Conservation (phyloP, 2,113 vertebrate genomes). For the Tachysurus vachellii region DNA sequence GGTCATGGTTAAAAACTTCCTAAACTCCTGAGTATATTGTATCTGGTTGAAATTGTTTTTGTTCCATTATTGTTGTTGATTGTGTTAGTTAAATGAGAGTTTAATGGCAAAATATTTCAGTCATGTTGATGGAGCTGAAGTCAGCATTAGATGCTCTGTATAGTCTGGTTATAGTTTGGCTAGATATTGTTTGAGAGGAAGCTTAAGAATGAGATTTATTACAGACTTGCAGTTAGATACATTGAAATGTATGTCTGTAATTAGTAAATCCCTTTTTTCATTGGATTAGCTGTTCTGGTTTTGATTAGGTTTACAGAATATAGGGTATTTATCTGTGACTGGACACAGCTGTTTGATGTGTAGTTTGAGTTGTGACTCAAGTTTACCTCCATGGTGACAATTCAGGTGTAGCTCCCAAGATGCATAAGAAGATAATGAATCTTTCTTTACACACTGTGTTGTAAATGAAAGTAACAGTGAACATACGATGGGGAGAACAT, state of each 20-base stretch:
- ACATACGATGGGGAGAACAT: neutral
- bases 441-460: slow-evolving; percentile 3
- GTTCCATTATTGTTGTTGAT: neutral
- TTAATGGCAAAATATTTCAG: neutral
- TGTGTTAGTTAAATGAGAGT: neutral
- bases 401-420: slow-evolving; percentile 43
- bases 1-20: neutral
- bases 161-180: neutral
- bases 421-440: slow-evolving; percentile 32
- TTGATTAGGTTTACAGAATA: neutral
- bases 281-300: neutral
- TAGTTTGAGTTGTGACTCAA: neutral
- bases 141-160: neutral
- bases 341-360: neutral
- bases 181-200: neutral
- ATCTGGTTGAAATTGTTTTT: neutral
- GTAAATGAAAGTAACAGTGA: slow-evolving; percentile 5
- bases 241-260: neutral
- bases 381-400: slow-evolving; percentile 54
- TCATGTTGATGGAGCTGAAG: neutral
- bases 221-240: neutral
- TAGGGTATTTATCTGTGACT: neutral
- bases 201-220: neutral
- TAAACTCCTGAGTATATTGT: neutral
- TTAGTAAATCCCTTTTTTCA: neutral